Evolutionary conservation across 2,113 vertebrate species (phyloP).

Genomic region (Lota lota): DNA sequence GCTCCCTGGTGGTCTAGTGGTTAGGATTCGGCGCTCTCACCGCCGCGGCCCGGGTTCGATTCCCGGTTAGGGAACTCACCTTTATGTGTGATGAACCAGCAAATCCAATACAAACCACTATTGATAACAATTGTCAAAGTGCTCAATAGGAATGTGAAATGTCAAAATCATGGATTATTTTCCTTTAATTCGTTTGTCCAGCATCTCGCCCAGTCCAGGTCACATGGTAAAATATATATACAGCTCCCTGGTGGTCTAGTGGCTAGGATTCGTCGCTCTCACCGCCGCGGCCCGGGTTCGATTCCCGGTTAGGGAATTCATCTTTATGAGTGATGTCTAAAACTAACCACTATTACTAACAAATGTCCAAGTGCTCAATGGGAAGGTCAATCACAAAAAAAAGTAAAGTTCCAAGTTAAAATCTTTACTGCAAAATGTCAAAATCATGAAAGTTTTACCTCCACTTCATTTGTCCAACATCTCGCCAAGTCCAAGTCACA

Average conservation of each 20-base stretch:
- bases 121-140: no score
- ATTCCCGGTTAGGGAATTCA: conserved; percentile 38
- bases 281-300: conserved; percentile 43
- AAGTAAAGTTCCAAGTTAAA: no score
- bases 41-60: conserved; percentile 28
- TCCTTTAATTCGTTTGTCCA: no score
- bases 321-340: no score
- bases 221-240: background rate
- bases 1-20: conserved; percentile 55
- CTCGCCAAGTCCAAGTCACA: no score
- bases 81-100: no score
- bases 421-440: background rate
- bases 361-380: no score
- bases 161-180: no score
- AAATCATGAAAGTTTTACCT: no score
- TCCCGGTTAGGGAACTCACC: conserved; percentile 36
- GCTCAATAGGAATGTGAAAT: background rate
- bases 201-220: background rate
- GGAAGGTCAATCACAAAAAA: background rate
- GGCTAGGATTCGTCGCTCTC: conserved; percentile 65
- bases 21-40: conserved; percentile 57
- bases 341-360: no score
- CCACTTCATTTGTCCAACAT: no score
- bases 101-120: background rate
- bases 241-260: conserved; percentile 53